These are phyloP conservation scores for Corythoichthys intestinalis DNA, from an alignment of 2,113 vertebrate species.

Conservation along the genomic window DNA sequence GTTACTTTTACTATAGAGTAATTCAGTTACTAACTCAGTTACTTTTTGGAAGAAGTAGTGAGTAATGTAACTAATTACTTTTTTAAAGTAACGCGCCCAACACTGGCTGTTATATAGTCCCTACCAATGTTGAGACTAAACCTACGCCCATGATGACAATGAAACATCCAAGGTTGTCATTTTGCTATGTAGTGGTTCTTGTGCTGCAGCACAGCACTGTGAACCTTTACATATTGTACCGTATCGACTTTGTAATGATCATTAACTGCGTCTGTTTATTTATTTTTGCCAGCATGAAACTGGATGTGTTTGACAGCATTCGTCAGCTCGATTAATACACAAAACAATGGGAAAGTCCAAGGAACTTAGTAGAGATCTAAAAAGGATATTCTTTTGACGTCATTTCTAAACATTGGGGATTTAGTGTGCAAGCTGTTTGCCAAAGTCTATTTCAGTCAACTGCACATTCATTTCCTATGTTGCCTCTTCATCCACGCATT, in stretches of 20 bases:
- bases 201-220: background rate
- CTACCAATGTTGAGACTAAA: too few relatives aligned
- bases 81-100: too few relatives aligned
- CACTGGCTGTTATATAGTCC: too few relatives aligned
- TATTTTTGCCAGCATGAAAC: background rate
- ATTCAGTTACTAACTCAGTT: too few relatives aligned
- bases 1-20: too few relatives aligned
- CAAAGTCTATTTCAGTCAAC: constrained; percentile 39
- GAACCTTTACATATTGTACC: background rate
- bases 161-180: too few relatives aligned
- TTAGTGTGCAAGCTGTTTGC: background rate
- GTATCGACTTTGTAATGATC: background rate
- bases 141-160: too few relatives aligned
- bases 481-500: constrained; percentile 46
- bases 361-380: background rate
- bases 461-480: constrained; percentile 52
- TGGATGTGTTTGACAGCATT: background rate
- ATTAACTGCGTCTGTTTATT: too few relatives aligned
- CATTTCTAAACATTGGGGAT: background rate
- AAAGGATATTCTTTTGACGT: background rate
- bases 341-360: background rate
- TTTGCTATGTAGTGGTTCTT: background rate
- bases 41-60: too few relatives aligned
- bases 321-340: background rate
- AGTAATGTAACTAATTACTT: too few relatives aligned